Evolutionary conservation across 2,888 invertebrate genomes (phyloP).

Genomic region (Pterostichus niger): DNA sequence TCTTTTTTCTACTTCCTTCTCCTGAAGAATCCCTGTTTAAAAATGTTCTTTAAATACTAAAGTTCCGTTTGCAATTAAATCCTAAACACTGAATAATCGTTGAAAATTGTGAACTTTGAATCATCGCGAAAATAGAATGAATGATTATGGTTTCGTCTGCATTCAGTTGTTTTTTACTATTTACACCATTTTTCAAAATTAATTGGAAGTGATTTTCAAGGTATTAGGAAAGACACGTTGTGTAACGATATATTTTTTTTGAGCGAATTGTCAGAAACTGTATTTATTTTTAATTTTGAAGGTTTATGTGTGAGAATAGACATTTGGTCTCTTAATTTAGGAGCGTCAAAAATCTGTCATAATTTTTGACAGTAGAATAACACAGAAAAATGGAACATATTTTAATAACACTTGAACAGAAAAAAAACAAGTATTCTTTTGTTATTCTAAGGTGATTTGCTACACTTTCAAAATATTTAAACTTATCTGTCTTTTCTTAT

Average conservation of each 20-base stretch:
- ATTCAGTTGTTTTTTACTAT: background rate
- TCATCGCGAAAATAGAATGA: constrained; percentile 30
- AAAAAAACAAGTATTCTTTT: constrained; percentile 19
- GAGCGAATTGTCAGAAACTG: background rate
- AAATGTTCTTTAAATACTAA: constrained; percentile 47
- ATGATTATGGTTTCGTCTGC: background rate
- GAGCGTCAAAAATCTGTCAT: constrained; percentile 50
- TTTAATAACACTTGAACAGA: background rate
- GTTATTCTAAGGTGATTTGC: background rate
- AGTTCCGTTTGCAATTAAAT: constrained; percentile 48
- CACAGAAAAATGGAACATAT: constrained; percentile 26
- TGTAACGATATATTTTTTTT: background rate
- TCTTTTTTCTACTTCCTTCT: constrained; percentile 42
- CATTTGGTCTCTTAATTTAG: constrained; percentile 28
- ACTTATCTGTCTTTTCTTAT: too few relatives aligned
- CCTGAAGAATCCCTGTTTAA: constrained; percentile 14
- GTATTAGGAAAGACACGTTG: constrained; percentile 20
- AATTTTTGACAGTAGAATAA: background rate
- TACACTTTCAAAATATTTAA: background rate
- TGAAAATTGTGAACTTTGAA: constrained; percentile 24
- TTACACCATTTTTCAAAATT: constrained; percentile 37
- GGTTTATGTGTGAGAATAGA: background rate
- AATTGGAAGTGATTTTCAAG: constrained; percentile 8
- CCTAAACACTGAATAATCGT: constrained; percentile 35
- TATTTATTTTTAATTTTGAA: constrained; percentile 32